A percentile compares a stretch with the other conserved stretches of the same genome.
These are phyloP conservation scores for Bufotes viridis DNA, from an alignment of 2,797 vertebrate species.

Conservation along the genomic window DNA sequence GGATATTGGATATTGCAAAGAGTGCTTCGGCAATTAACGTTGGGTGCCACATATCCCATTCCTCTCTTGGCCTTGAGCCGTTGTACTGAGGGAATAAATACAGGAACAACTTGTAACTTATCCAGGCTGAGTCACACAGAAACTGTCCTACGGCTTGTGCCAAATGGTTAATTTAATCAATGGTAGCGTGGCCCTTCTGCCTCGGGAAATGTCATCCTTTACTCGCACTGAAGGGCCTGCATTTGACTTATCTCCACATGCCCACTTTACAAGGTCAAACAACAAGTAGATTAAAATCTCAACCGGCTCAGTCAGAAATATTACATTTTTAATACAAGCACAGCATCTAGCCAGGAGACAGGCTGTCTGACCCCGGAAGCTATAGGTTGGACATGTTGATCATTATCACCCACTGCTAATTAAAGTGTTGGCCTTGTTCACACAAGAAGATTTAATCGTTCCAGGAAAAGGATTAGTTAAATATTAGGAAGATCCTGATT, in stretches of 20 bases:
- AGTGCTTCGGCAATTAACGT: constrained; percentile 96
- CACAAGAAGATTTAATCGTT: background rate
- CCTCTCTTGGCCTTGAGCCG: constrained; percentile 91
- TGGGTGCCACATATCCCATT: constrained; percentile 99
- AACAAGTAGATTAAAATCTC: constrained; percentile 43
- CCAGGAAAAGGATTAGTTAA: background rate
- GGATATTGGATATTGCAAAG: constrained; percentile 98
- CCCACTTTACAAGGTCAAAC: constrained; percentile 42
- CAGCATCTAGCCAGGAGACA: constrained; percentile 4
- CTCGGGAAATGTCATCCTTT: constrained; percentile 52
- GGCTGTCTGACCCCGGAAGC: background rate
- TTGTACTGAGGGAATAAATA: constrained; percentile 84
- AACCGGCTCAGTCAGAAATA: constrained; percentile 6
- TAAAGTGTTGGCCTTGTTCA: background rate
- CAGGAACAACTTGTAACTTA: constrained; percentile 46
- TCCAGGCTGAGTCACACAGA: constrained; percentile 49
- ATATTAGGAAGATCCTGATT: background rate
- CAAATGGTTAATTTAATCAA: constrained; percentile 57
- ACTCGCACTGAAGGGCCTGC: constrained; percentile 37
- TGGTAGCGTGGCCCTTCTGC: constrained; percentile 40
- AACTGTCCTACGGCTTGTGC: constrained; percentile 48
- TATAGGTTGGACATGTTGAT: background rate
- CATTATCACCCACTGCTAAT: background rate
- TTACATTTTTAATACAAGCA: constrained; percentile 22
- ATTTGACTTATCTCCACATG: constrained; percentile 43